Base-by-base conservation (phyloP, 2,113 vertebrate species). In the Poeciliopsis turrubarensis region DNA sequence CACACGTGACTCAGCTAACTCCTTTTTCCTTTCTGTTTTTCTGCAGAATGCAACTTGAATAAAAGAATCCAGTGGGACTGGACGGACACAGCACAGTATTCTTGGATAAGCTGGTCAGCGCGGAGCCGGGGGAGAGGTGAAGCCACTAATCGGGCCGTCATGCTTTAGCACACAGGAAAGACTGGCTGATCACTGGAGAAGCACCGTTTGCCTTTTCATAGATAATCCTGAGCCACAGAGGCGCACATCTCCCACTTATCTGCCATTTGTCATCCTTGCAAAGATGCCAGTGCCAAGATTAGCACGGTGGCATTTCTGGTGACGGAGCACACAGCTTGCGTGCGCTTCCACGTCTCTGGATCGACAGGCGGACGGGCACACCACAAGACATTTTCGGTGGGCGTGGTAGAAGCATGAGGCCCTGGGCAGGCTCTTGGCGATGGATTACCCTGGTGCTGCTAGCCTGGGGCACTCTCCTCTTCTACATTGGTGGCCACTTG, bases 401-500 rank as follows among this genome's bases (percentile, higher is more conserved):
- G 70, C 5, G 75, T 75, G 79, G 94, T 89, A 94, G 93, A 97
- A 97, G 77, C 94, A 99, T 99, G 98, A 96, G 98, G 92, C 95
- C 97, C 95, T 99, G 98, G 98, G 96, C 97, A 82, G 97, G 97
- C 85, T 99, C 98, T 86, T 99, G 98, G 98, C 97, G 97, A 92
- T 99, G 98, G 98, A 98, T 99, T 94, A 97, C 97, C 96, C 96
- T 99, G 90, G 97, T 99, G 94, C 95, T 99, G 89, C 94, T 99
- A 92, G 98, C 98, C 70, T 99, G 98, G 98, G 98, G 97, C 72
- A 98, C 97, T 29, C 95, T 99, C 83, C 95, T 99, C 0, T 99
- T 99, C 94, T 99, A 99, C 89, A 99, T 99, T 79, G 98, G 98
- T 3, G 97, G 98, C 51, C 98, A 99, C 88, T 89, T 99, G 92